Percentiles rank a stretch among this genome's conserved stretches.
phyloP scores from a whole-genome alignment of 1,140 invertebrate species.

The Coelopa frigida region DNA sequence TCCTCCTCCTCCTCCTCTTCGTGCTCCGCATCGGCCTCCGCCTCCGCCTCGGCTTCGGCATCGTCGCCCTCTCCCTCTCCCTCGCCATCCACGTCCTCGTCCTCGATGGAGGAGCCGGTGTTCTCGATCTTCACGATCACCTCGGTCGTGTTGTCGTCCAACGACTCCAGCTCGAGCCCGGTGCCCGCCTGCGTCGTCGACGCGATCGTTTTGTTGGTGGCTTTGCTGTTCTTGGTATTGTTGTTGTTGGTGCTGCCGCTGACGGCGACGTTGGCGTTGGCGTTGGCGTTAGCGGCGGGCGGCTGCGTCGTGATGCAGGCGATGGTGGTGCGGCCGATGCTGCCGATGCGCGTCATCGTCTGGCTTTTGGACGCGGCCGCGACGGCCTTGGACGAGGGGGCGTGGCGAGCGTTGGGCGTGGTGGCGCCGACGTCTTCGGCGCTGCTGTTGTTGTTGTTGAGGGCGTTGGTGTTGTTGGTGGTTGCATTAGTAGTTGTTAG shows the following conservation, averaged over 20 bases:
- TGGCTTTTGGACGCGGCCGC: slow-evolving; percentile 13
- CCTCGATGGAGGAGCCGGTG: slow-evolving; percentile 26
- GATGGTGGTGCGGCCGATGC: slow-evolving; percentile 39
- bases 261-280: slow-evolving; percentile 24
- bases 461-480: slow-evolving; percentile 12
- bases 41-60: slow-evolving; percentile 28
- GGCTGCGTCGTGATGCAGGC: slow-evolving; percentile 31
- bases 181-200: slow-evolving; percentile 36
- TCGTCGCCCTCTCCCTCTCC: slow-evolving; percentile 16
- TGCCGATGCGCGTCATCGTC: slow-evolving; percentile 36
- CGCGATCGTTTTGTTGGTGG: no score
- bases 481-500: slow-evolving; percentile 16
- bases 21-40: slow-evolving; percentile 23
- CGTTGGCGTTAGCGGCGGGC: slow-evolving; percentile 15
- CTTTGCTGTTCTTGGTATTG: not conserved
- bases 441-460: slow-evolving; percentile 7
- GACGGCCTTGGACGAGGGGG: not conserved
- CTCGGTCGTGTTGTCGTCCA: slow-evolving; percentile 38
- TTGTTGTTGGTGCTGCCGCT: not conserved
- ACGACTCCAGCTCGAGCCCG: slow-evolving; percentile 37
- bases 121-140: slow-evolving; percentile 42
- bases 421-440: not conserved
- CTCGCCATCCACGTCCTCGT: slow-evolving; percentile 30
- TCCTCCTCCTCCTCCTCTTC: slow-evolving; percentile 15
- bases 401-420: not conserved